Conservation (phyloP, 2,113 vertebrate genomes). For the Coryphaenoides rupestris region DNA sequence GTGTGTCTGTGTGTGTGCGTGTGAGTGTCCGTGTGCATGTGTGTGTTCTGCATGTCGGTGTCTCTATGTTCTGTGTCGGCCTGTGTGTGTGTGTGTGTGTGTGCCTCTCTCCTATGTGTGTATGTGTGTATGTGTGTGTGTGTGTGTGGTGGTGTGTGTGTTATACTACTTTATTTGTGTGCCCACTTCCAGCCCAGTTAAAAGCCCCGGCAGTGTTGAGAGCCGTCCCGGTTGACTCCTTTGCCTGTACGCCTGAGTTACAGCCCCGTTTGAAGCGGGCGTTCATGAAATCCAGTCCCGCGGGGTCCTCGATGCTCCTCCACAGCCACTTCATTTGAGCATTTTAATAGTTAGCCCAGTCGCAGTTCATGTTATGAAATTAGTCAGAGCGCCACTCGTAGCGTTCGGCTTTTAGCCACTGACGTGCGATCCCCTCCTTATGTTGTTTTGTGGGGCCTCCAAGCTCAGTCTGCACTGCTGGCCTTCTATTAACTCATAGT, state of each 20-base stretch:
- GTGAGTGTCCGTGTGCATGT: neutral
- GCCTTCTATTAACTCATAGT: too few relatives aligned
- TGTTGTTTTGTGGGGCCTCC: too few relatives aligned
- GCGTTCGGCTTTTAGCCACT: too few relatives aligned
- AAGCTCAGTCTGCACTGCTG: too few relatives aligned
- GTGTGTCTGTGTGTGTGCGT: neutral
- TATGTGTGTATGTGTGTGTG: neutral
- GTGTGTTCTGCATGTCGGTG: too few relatives aligned
- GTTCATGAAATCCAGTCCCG: constrained; percentile 47
- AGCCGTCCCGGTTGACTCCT: constrained; percentile 32
- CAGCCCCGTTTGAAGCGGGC: constrained; percentile 34
- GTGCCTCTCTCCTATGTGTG: too few relatives aligned
- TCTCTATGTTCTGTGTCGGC: too few relatives aligned
- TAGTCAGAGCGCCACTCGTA: neutral
- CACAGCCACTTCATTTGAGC: constrained; percentile 35
- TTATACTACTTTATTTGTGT: neutral
- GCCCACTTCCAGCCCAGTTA: constrained; percentile 1
- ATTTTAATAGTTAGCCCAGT: constrained; percentile 26
- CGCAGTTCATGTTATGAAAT: constrained; percentile 7
- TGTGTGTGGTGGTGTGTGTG: neutral
- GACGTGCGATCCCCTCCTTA: too few relatives aligned
- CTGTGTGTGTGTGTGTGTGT: neutral
- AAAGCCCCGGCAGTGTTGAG: constrained; percentile 6
- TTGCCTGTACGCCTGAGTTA: constrained; percentile 36
- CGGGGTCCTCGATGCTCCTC: constrained; percentile 38